Conservation (phyloP, 2,113 vertebrate species). For the Gasterosteus nipponicus region DNA sequence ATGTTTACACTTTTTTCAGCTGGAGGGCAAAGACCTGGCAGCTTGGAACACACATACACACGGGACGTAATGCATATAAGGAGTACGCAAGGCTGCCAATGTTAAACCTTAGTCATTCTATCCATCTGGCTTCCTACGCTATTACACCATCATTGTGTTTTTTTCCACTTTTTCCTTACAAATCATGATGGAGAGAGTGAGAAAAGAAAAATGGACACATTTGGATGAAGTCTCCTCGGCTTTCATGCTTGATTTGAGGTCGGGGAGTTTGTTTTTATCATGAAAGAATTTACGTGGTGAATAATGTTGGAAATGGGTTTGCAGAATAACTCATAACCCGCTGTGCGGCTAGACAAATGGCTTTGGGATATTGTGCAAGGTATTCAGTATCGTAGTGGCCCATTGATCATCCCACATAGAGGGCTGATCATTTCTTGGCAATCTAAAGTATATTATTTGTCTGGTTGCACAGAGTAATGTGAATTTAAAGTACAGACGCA, state of each 20-base stretch:
- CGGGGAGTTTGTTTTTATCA: slow-evolving; percentile 25
- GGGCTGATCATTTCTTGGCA: not conserved
- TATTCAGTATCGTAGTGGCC: not conserved
- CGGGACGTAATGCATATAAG: slow-evolving; percentile 34
- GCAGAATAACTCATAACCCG: slow-evolving; percentile 9
- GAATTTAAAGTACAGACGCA: not conserved
- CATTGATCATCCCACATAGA: not conserved
- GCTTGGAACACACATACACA: slow-evolving; percentile 4
- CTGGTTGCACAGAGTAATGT: not conserved
- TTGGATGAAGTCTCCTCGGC: slow-evolving; percentile 4
- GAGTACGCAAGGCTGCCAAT: slow-evolving; percentile 35
- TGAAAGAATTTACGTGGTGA: slow-evolving; percentile 17
- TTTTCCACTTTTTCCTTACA: slow-evolving; percentile 11
- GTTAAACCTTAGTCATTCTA: not conserved
- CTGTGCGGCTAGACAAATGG: slow-evolving; percentile 32
- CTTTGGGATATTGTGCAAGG: not conserved
- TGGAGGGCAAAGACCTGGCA: slow-evolving; percentile 26
- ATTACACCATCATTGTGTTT: not conserved
- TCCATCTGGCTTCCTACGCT: not conserved
- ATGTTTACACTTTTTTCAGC: slow-evolving; percentile 7
- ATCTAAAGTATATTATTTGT: not conserved
- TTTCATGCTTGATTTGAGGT: slow-evolving; percentile 25
- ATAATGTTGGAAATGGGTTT: slow-evolving; percentile 25
- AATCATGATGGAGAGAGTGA: slow-evolving; percentile 34
- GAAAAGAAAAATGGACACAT: slow-evolving; percentile 11